These are phyloP conservation scores for Anabas testudineus DNA, from an alignment of 2,797 vertebrate genomes.

Conservation along the genomic window DNA sequence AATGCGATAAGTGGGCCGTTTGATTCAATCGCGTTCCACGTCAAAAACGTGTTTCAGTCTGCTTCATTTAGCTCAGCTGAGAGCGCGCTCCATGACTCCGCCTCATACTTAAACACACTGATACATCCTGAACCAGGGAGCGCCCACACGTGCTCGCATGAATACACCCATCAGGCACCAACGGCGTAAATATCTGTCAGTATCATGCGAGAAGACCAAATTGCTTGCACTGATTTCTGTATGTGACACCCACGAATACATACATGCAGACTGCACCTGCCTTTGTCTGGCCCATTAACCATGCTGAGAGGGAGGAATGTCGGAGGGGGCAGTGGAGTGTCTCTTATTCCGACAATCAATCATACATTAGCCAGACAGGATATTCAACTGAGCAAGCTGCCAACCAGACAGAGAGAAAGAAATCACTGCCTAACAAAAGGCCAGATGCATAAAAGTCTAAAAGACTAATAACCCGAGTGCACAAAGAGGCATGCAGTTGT, in stretches of 20 bases:
- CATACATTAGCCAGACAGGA: constrained; percentile 78
- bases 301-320: constrained; percentile 68
- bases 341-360: constrained; percentile 79
- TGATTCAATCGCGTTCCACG: constrained; percentile 65
- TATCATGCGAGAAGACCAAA: constrained; percentile 40
- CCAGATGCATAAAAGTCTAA: constrained; percentile 37
- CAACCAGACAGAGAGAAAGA: constrained; percentile 53
- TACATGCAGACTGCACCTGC: constrained; percentile 54
- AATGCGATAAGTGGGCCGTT: constrained; percentile 74
- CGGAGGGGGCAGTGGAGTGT: constrained; percentile 72
- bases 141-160: constrained; percentile 37
- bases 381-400: constrained; percentile 67
- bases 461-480: constrained; percentile 11
- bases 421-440: constrained; percentile 39
- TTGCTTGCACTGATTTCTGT: constrained; percentile 34
- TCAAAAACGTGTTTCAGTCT: constrained; percentile 69
- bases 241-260: constrained; percentile 25
- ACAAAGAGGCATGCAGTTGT: not conserved
- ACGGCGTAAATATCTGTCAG: constrained; percentile 59
- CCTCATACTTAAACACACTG: constrained; percentile 24
- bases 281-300: constrained; percentile 74
- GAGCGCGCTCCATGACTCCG: constrained; percentile 37
- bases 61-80: constrained; percentile 62
- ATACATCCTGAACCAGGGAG: constrained; percentile 36
- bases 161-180: constrained; percentile 26